Percentiles rank a stretch among this genome's conserved stretches.
phyloP scores from a whole-genome alignment of 2,113 vertebrate species.

The Pandion haliaetus region DNA sequence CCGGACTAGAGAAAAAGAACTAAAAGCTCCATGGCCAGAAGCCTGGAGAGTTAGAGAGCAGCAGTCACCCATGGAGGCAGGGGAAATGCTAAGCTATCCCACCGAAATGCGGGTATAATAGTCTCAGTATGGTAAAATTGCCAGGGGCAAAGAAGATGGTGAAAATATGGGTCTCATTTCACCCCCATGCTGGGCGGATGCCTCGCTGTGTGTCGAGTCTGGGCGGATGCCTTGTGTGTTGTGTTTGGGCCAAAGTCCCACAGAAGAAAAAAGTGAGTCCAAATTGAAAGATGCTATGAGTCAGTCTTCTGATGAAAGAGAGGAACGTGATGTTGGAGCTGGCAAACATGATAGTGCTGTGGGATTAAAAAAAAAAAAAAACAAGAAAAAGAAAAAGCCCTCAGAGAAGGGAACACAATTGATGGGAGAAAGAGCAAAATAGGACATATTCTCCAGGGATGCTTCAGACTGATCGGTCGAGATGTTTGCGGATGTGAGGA shows the following conservation, averaged over 20 bases:
- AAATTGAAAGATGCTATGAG: conserved; percentile 18
- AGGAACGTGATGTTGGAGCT: background rate
- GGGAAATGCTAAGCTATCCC: background rate
- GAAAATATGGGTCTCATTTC: background rate
- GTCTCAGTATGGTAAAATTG: background rate
- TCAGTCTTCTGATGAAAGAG: conserved; percentile 44
- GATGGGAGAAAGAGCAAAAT: background rate
- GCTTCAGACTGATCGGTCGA: background rate
- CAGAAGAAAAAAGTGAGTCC: background rate
- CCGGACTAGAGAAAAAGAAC: background rate
- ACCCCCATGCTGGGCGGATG: background rate
- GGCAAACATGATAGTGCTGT: background rate
- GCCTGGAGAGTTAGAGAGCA: background rate
- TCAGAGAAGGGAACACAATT: background rate
- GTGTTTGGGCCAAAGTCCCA: conserved; percentile 10
- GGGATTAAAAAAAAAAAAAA: background rate
- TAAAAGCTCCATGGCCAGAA: background rate
- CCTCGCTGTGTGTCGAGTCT: background rate
- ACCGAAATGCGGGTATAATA: background rate
- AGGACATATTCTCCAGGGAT: background rate
- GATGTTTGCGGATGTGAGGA: background rate
- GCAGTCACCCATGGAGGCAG: background rate
- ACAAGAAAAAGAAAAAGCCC: background rate
- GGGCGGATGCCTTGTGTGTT: background rate
- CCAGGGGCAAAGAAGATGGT: background rate